Base-by-base conservation (phyloP, 2,113 vertebrate species). In the Stegastes partitus region DNA sequence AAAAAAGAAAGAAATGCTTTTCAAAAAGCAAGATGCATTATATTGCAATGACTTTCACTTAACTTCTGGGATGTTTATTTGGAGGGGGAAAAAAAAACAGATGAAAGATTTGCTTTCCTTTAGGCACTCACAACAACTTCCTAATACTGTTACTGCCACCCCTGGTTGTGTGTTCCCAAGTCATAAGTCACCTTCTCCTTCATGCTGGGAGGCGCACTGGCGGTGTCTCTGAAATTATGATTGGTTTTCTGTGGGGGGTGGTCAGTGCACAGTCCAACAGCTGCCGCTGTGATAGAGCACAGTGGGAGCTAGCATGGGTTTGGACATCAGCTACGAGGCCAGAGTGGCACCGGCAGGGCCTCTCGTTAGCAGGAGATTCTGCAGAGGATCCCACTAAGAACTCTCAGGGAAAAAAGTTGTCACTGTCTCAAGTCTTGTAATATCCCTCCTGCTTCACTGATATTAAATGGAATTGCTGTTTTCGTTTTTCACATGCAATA, bases 221-320 rank as follows among this genome's bases (percentile, higher is more conserved):
- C 14, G 8, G 65, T 59, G 67, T 69, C 25, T 89, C 84, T 82
- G 75, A 74, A 84, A 82, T 67, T 80, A 82, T 87, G 77, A 89
- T 92, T 88, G 82, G 82, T 91, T 92, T 89, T 82, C 73, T 68
- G 85, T 77, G 34, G 73, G 79, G 79, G 85, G 81, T 65, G 79
- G 87, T 77, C 68, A 74, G 75, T 63, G 59, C 57, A 42, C 50
- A 44, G 81, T 83, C 76, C 66, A 87, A 73, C 75, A 89, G 87
- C 80, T 86, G 82, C 77, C 31, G 71, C 74, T 88, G 75, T 86
- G 87, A 92, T 89, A 77, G 68, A 90, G 79, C 82, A 19, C 84
- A 81, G 87, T 88, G 76, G 89, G 82, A 84, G 76, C 47, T 34
- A 68, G 79, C 14, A 21, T 61, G 78, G 64, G 58, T 86, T 85